phyloP scores from a whole-genome alignment of 2,888 invertebrate species.

The Dendrolimus houi region DNA sequence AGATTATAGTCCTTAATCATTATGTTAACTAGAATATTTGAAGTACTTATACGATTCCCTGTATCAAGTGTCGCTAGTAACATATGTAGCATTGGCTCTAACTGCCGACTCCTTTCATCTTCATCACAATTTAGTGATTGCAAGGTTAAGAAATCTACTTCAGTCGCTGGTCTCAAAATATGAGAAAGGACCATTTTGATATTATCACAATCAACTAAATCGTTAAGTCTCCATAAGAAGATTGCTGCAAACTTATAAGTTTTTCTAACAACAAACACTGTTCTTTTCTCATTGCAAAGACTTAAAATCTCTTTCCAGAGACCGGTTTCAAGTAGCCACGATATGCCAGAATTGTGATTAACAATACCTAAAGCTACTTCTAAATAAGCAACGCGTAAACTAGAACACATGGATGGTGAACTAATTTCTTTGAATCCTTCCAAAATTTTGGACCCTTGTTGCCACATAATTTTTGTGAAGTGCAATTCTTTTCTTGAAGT shows the following conservation, averaged over 20 bases:
- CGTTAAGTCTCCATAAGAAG: slow-evolving; percentile 74
- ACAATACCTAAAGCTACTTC: slow-evolving; percentile 78
- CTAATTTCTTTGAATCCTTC: slow-evolving; percentile 39
- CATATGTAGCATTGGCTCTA: slow-evolving; percentile 76
- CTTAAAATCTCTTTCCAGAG: slow-evolving; percentile 80
- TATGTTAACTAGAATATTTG: slow-evolving; percentile 34
- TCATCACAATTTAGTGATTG: slow-evolving; percentile 64
- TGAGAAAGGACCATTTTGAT: slow-evolving; percentile 73
- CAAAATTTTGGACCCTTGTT: slow-evolving; percentile 37
- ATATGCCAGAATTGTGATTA: slow-evolving; percentile 78
- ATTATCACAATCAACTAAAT: slow-evolving; percentile 59
- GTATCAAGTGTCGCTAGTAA: slow-evolving; percentile 72
- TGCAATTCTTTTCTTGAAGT: slow-evolving; percentile 75
- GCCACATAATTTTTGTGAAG: slow-evolving; percentile 72
- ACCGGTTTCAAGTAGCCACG: slow-evolving; percentile 78
- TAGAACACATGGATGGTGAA: slow-evolving; percentile 63
- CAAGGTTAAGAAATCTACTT: slow-evolving; percentile 67
- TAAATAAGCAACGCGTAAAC: slow-evolving; percentile 81
- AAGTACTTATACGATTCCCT: slow-evolving; percentile 54
- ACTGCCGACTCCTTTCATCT: slow-evolving; percentile 62
- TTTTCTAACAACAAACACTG: slow-evolving; percentile 82
- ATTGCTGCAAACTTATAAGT: slow-evolving; percentile 79
- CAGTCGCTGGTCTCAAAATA: slow-evolving; percentile 76
- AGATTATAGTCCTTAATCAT: slow-evolving; percentile 48
- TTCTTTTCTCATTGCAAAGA: slow-evolving; percentile 79